phyloP scores from a whole-genome alignment of 2,888 invertebrate species.

The Ganaspis brasiliensis region DNA sequence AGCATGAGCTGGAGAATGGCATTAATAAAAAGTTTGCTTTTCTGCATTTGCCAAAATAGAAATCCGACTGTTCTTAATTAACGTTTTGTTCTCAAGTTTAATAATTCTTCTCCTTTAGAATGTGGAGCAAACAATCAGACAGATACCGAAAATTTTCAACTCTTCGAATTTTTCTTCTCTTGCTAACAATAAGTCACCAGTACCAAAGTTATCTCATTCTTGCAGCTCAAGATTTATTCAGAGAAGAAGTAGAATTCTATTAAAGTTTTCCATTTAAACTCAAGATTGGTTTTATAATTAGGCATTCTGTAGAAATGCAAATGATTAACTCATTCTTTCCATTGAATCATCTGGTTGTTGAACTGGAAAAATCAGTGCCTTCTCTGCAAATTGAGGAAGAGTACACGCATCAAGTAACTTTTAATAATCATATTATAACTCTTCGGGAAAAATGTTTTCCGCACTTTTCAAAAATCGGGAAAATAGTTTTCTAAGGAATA shows the following conservation, averaged over 20 bases:
- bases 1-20: too few relatives aligned
- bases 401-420: neutral
- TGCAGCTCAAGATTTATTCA: constrained; percentile 21
- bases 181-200: constrained; percentile 25
- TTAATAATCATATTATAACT: too few relatives aligned
- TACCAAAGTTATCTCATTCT: constrained; percentile 39
- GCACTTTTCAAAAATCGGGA: too few relatives aligned
- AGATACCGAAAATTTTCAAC: constrained; percentile 1
- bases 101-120: neutral
- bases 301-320: constrained; percentile 32
- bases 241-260: constrained; percentile 31
- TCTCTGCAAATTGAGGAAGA: neutral
- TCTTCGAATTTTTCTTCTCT: constrained; percentile 11
- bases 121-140: constrained; percentile 1
- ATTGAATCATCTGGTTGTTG: constrained; percentile 18
- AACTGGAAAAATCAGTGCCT: neutral
- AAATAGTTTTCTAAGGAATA: too few relatives aligned
- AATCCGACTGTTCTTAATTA: neutral
- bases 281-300: constrained; percentile 33
- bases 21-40: neutral
- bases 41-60: too few relatives aligned
- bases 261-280: constrained; percentile 39
- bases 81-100: constrained; percentile 2
- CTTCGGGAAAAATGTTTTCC: neutral
- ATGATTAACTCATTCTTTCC: constrained; percentile 25